Evolutionary conservation across 2,888 invertebrate genomes (phyloP), one percentile per base, ranked within the genome.

Genomic region (Drosophila meridionalis): DNA sequence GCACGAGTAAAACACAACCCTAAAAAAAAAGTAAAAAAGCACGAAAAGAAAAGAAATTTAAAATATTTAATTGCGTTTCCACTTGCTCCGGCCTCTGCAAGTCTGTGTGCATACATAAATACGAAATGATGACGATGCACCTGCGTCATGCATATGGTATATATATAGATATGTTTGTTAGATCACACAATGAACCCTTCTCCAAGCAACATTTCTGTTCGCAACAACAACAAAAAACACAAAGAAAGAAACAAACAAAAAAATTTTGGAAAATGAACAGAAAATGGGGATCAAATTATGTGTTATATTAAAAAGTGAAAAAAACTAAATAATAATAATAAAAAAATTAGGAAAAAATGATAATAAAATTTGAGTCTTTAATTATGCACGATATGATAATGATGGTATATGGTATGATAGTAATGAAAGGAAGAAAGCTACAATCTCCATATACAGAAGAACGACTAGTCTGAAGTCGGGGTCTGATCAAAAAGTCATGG

Each of bases 281-380:
- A 50, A 32, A 32, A 50, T 50, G 32, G 50, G 48, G 50, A 5
- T 32, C 28, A 55, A 40, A 55, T 55, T 55, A 30, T n/a, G 40
- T 56, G 40, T 56, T 56, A 55, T 30, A 40, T 55, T 9, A 40
- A 28, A 55, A 38, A 38, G 38, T 38, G 36, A 38, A 38, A 53
- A 26, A 4, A 38, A 9, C 0, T n/a, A 5, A 32, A 20, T 20
- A 26, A 45, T 26, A 26, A n/a, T n/a, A 26, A 26, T 9, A 9
- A 50, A 32, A 8, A 50, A n/a, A n/a, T 14, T 47, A 9, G 26
- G 9, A 4, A 26, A 4, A 45, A 14, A 40, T 40, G 6, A 14
- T 14, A 47, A 47, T 6, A 3, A 6, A 12, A 12, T 47, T 28
- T 3, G 2, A 14, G 3, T 14, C 28, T 26, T 12, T 9, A 43